Evolutionary conservation across 1,140 invertebrate species (phyloP).

Genomic region (Eurytemora carolleeae): DNA sequence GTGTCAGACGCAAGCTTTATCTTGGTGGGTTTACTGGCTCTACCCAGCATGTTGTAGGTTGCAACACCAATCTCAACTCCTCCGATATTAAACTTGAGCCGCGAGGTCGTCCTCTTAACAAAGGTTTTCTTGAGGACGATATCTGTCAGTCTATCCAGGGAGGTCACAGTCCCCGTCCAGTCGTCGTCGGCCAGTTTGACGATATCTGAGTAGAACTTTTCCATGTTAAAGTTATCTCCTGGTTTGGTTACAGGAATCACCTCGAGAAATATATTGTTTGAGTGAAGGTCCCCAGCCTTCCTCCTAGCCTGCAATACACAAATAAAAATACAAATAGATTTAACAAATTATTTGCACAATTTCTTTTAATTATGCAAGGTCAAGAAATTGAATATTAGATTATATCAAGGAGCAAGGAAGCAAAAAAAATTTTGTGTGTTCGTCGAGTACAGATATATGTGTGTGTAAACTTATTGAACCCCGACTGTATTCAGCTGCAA

Average conservation of each 20-base stretch:
- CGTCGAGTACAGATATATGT: too few species aligned
- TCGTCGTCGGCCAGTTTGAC: conserved; percentile 6
- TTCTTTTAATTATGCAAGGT: too few species aligned
- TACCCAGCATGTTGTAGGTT: conserved; percentile 5
- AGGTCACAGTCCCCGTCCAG: not conserved
- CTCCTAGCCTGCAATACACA: not conserved
- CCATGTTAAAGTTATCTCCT: not conserved
- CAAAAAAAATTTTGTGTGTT: too few species aligned
- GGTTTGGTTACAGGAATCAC: conserved; percentile 2
- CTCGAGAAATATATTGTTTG: not conserved
- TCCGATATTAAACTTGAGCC: conserved; percentile 2
- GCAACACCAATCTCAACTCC: not conserved
- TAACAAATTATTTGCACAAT: too few species aligned
- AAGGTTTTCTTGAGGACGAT: conserved; percentile 2
- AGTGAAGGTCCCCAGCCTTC: conserved; percentile 3
- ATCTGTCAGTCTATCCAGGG: not conserved
- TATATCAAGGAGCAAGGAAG: too few species aligned
- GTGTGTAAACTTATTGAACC: too few species aligned
- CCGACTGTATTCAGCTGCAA: too few species aligned
- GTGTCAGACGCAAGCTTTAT: conserved; percentile 3
- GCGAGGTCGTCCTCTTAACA: not conserved
- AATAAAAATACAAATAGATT: too few species aligned
- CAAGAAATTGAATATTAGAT: too few species aligned
- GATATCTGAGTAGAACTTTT: conserved; percentile 1
- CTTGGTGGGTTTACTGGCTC: conserved; percentile 1